Evolutionary conservation across 2,113 vertebrate species (phyloP), one percentile per base, ranked within the genome.

Genomic region (Dicrurus megarhynchus): DNA sequence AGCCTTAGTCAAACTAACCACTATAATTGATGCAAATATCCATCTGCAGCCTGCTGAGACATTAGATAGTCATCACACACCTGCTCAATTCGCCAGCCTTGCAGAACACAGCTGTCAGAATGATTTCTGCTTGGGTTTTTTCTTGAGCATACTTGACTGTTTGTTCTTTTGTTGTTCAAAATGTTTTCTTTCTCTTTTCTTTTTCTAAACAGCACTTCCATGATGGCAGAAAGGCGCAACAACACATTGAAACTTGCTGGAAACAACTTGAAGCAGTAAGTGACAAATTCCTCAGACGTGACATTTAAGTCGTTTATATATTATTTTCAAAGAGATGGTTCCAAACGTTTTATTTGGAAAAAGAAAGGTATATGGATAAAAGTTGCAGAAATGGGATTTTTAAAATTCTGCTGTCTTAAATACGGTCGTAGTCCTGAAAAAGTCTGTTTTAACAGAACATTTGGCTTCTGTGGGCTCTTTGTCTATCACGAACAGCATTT

Each of bases 221-320:
- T 0, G 99, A 99, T 75, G 99, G 99, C 56, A 98, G 99, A 35
- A 99, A 99, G 92, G 99, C 99, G 13, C 99, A 99, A 96, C 99
- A 99, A 53, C 98, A 99, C 69, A 98, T 99, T 9, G 99, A 99
- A 96, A 99, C 98, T 53, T 99, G 98, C 91, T 99, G 99, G 99
- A 99, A 99, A 95, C 99, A 99, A 92, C 98, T 99, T 30, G 99
- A 99, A 96, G 96, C 98, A 6, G 99, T 99, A 97, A 99, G 99
- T 98, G 49, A 84, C 65, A 73, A 57, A n/a, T 75, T 70, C 41
- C 80, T 56, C 37, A 73, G 47, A 84, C 49, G 52, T 55, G 56
- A 50, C 11, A 6, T 75, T 86, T 26, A 67, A 75, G 33, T 16
- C 0, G 2, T 67, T 74, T 81, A 52, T 77, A 11, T 37, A 3